Evolutionary conservation across 2,797 vertebrate genomes (phyloP), one percentile per base, ranked within the genome.

Genomic region (Notoglanidium macrostoma): DNA sequence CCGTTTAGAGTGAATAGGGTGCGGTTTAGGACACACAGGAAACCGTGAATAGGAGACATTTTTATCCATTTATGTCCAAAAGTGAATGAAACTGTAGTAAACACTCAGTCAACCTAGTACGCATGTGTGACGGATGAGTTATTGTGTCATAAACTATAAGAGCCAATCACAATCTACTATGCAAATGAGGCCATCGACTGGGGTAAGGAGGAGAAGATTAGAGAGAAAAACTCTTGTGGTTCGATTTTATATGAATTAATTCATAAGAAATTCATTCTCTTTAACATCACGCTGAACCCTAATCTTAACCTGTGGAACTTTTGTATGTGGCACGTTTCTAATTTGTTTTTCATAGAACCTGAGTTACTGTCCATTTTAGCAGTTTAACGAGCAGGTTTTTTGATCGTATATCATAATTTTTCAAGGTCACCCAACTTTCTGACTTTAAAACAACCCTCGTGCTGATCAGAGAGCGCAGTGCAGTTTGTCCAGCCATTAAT

Each of bases 401-500:
- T 23, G 7, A 49, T 29, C n/a, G n/a, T 29, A 40, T 59, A 5
- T n/a, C 35, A 44, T n/a, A 19, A 5, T 21, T 67, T 32, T 82
- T 32, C 6, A 68, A 12, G 35, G 32, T 67, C n/a, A 82, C 11
- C 8, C 26, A 32, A 55, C 51, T 57, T 57, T 73, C 32, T 59
- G 67, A 73, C 81, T 40, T 8, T 51, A 35, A 70, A 54, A 49
- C 51, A 84, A 7, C 21, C 46, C 46, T 68, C 9, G 7, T 35
- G 65, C 49, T 68, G 5, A 49, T 55, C 65, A 26, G 80, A 65
- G 44, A 72, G 32, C 21, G 49, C 35, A 17, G 12, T 17, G 17
- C 32, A n/a, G 15, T 55, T 73, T 73, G 57, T 44, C 51, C 67
- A 73, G 32, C 68, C 67, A 26, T 59, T 57, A 73, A 84, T 84